Conservation (phyloP, 2,113 vertebrate species). For the Coreoperca whiteheadi region DNA sequence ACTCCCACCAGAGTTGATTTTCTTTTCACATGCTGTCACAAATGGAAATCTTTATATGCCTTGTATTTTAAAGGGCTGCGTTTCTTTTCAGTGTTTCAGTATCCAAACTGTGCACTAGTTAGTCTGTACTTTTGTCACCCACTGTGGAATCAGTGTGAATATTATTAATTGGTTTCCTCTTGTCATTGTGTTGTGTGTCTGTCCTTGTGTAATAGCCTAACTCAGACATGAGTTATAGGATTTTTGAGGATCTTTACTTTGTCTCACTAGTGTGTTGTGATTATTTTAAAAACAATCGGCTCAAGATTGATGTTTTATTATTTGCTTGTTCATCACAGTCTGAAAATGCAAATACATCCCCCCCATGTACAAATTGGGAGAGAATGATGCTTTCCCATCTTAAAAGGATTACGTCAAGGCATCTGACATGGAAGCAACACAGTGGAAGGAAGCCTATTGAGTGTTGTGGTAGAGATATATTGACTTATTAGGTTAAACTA, state of each 20-base stretch:
- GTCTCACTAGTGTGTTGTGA: background rate
- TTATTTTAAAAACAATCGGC: background rate
- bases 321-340: background rate
- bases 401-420: background rate
- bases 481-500: background rate
- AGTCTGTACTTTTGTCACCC: background rate
- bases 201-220: background rate
- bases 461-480: background rate
- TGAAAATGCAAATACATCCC: background rate
- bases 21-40: constrained; percentile 55
- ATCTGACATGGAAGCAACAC: background rate
- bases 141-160: background rate
- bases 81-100: constrained; percentile 4
- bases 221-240: background rate
- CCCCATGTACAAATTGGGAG: background rate
- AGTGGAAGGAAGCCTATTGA: background rate
- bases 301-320: background rate
- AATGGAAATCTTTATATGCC: constrained; percentile 58
- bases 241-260: background rate
- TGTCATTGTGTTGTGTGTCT: background rate
- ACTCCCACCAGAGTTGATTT: constrained; percentile 46
- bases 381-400: background rate
- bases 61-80: constrained; percentile 31
- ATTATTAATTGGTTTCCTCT: background rate
- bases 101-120: background rate